A percentile compares a stretch with the other conserved stretches of the same genome.
phyloP scores from a whole-genome alignment of 2,113 vertebrate species.

The Aegypius monachus region DNA sequence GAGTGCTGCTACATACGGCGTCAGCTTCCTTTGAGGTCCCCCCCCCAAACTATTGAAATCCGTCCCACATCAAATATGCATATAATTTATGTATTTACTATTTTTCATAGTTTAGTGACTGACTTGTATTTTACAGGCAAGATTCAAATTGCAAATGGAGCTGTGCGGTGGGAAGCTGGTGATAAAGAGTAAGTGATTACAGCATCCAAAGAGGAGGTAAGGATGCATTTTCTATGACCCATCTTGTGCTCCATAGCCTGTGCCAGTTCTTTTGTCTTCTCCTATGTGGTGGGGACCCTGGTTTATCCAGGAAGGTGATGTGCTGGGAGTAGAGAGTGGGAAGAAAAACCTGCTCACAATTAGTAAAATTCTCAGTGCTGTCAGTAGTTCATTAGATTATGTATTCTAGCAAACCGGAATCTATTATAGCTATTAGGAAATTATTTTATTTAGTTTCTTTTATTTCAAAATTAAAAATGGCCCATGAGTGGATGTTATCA shows the following conservation, averaged over 20 bases:
- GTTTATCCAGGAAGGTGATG: not conserved
- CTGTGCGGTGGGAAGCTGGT: not conserved
- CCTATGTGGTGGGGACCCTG: not conserved
- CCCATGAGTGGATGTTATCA: not conserved
- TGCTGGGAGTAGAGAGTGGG: not conserved
- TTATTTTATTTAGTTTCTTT: conserved; percentile 31
- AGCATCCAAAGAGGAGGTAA: not conserved
- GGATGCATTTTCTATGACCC: not conserved
- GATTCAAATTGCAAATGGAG: not conserved
- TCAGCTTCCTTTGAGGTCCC: not conserved
- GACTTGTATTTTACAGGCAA: not conserved
- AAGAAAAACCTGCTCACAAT: not conserved
- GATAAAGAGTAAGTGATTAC: not conserved
- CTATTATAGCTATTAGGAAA: conserved; percentile 21
- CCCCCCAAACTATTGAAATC: not conserved
- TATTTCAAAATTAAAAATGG: conserved; percentile 55
- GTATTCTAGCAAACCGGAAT: not conserved
- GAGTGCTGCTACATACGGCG: not conserved
- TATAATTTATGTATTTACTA: not conserved
- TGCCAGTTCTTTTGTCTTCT: not conserved
- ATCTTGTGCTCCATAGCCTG: not conserved
- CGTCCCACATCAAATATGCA: not conserved
- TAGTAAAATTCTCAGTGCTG: not conserved
- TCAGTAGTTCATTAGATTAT: not conserved
- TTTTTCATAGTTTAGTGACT: not conserved